These are phyloP conservation scores for Venturia canescens DNA, from an alignment of 1,140 invertebrate genomes.

Conservation along the genomic window DNA sequence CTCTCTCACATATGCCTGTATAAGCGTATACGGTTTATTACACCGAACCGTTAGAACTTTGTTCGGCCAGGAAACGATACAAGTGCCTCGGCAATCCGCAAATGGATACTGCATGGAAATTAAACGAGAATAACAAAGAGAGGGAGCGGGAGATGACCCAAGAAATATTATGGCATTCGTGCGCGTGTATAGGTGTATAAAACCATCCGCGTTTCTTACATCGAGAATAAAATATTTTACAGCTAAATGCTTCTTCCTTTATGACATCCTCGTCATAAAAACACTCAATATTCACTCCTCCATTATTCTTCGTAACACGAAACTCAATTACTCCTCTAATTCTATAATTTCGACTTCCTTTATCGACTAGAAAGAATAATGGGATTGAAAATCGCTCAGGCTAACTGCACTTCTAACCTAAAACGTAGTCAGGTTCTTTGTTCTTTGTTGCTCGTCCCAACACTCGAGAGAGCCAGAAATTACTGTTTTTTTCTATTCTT, in stretches of 20 bases:
- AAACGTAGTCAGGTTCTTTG: too few relatives aligned
- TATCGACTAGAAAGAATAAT: too few relatives aligned
- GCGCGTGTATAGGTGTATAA: neutral
- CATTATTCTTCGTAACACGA: too few relatives aligned
- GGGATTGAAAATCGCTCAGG: too few relatives aligned
- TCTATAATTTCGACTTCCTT: too few relatives aligned
- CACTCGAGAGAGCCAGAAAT: too few relatives aligned
- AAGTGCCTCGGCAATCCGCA: constrained; percentile 5
- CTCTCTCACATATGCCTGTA: neutral
- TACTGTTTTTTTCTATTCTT: too few relatives aligned
- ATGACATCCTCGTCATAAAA: neutral
- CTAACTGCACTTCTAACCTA: too few relatives aligned
- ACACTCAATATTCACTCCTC: neutral
- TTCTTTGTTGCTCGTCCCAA: too few relatives aligned
- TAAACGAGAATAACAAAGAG: constrained; percentile 10
- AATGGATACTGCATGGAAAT: constrained; percentile 19
- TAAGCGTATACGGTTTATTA: neutral
- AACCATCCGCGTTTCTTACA: neutral
- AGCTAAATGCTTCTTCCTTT: neutral
- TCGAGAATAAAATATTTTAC: constrained; percentile 8
- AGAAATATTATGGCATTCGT: constrained; percentile 5
- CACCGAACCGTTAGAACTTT: constrained; percentile 5
- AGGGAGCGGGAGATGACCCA: neutral
- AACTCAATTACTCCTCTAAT: too few relatives aligned
- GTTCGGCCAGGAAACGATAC: constrained; percentile 6